Base-by-base conservation (phyloP, 2,113 vertebrate genomes). In the Maylandia zebra region DNA sequence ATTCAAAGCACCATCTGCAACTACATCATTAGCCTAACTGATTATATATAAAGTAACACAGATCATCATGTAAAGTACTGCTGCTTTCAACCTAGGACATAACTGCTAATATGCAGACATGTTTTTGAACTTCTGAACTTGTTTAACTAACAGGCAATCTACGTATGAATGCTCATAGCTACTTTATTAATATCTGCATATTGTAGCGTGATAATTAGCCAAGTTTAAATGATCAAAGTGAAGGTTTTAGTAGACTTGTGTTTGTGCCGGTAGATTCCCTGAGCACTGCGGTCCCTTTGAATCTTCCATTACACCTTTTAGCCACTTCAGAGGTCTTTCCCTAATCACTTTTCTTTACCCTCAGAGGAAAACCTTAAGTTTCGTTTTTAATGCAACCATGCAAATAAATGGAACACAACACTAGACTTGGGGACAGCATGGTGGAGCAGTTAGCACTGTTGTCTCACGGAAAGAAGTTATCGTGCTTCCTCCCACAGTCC, bases 161-260 rank as follows among this genome's bases (percentile, higher is more conserved):
- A 30, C 10, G 0, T 48, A 50, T 16, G 0, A 76, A 48, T 1
- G 6, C 24, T 50, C 61, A 5, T 8, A 32, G 71, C 10, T 22
- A n/a, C 7, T 76, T 50, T 19, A 50, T 50, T 32, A 10, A 30
- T 0, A 50, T 50, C 24, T 50, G 71, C 71, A 19, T 50, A 43
- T 50, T 76, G 24, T 0, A 8, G 0, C 10, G 3, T 76, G 24
- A 76, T 76, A 50, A 50, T 50, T 76, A 50, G 24, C 43, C 43
- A 12, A 4, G 4, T 76, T 76, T 32, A 76, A 76, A 50, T 76
- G 0, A 50, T 76, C 71, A 76, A 50, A 76, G 24, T 50, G 69
- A 48, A 76, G 14, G 24, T 76, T 76, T 76, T 76, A 17, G 41
- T 48, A 76, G 24, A 17, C 69, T 76, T 24, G 41, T 76, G 24